These are phyloP conservation scores for Trissonchulus latispiculum DNA, from an alignment of 2,888 invertebrate species.

Conservation along the genomic window DNA sequence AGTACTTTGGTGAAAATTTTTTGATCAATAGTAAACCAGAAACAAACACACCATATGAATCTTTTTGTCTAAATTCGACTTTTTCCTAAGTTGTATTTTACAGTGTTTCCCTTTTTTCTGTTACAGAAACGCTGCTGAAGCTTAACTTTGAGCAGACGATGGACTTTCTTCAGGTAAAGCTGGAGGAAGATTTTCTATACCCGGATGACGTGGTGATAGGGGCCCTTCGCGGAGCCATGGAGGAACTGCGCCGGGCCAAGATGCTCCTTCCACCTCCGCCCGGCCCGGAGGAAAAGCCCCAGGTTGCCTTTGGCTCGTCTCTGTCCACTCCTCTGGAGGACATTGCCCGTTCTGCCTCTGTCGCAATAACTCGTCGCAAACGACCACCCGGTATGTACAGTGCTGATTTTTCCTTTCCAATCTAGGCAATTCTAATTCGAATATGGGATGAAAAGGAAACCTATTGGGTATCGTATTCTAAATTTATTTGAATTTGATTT, in stretches of 20 bases:
- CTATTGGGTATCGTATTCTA: too few relatives aligned
- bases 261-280: slow-evolving; percentile 36
- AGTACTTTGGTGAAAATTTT: too few relatives aligned
- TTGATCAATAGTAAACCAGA: too few relatives aligned
- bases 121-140: slow-evolving; percentile 46
- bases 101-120: too few relatives aligned
- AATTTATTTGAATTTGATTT: too few relatives aligned
- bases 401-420: slow-evolving; percentile 32
- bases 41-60: too few relatives aligned
- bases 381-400: neutral
- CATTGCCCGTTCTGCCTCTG: neutral
- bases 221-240: slow-evolving; percentile 70
- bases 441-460: too few relatives aligned
- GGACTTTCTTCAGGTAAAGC: slow-evolving; percentile 57
- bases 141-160: slow-evolving; percentile 48
- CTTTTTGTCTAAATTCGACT: too few relatives aligned
- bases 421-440: too few relatives aligned
- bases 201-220: slow-evolving; percentile 81
- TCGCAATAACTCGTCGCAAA: slow-evolving; percentile 3
- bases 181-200: slow-evolving; percentile 83
- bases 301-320: too few relatives aligned
- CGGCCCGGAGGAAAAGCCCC: slow-evolving; percentile 36
- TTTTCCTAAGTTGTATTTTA: too few relatives aligned
- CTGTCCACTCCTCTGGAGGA: slow-evolving; percentile 18
- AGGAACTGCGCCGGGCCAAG: slow-evolving; percentile 62